Evolutionary conservation across 53 echinoderm and acorn worm genomes (phyloP), one percentile per base, ranked within the genome.

Genomic region (Echinarachnius parma): DNA sequence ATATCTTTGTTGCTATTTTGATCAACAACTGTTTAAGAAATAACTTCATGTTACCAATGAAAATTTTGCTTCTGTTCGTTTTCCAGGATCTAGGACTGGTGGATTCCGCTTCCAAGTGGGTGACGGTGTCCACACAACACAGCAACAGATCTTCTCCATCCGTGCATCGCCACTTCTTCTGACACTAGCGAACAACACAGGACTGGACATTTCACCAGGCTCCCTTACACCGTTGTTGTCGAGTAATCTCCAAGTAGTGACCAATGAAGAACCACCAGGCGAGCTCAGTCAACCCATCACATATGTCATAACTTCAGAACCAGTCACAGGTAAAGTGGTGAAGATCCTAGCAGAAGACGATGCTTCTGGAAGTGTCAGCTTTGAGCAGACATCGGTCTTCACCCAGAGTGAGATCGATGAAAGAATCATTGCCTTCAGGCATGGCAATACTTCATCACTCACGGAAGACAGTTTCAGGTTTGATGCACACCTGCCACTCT

Each of bases 61-160:
- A n/a, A n/a, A n/a, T n/a, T n/a, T n/a, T 26, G 35, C 44, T 64
- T 15, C 16, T 8, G 3, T 46, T 31, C 5, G 5, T 52, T 8
- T n/a, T 33, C 15, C 67, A 96, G 98, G 98, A 71, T 46, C 85
- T 15, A 78, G 81, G 32, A 88, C 98, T 27, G 98, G 92, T 13
- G 98, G 86, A 13, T 98, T 98, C 42, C 76, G 86, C 31, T 92
- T 98, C 61, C 77, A 88, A 18, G 98, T 98, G 31, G 84, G 61
- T 21, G 98, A 98, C 44, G 88, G 91, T 21, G 65, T 85, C 13
- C 88, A 98, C 62, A 76, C 79, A 27, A 88, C 98, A 36, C 70
- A 80, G 21, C 82, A 81, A 54, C 85, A 88, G 86, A 92, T 98
- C 25, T 92, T 96, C 81, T 91, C 83, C 83, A 92, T 98, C 64